Evolutionary conservation across 2,113 vertebrate genomes (phyloP).

Genomic region (Chroicocephalus ridibundus): DNA sequence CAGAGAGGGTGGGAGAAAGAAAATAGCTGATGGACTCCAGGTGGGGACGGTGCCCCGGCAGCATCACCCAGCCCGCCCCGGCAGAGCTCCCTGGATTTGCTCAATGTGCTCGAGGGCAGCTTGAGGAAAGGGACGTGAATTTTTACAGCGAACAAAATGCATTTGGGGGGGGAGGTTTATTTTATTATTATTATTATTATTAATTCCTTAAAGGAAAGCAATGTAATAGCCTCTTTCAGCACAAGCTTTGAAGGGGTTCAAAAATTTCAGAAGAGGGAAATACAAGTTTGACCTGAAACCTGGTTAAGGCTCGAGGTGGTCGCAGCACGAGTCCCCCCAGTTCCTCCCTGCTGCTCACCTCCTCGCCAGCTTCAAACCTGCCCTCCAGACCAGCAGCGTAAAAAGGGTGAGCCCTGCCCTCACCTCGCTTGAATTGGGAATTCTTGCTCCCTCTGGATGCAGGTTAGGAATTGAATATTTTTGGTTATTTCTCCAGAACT

Average conservation of each 20-base stretch:
- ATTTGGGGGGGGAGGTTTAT: not conserved
- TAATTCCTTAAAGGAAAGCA: not conserved
- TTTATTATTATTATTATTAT: too few species aligned
- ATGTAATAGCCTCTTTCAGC: not conserved
- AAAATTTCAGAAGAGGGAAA: not conserved
- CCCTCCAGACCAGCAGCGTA: not conserved
- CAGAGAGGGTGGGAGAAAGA: not conserved
- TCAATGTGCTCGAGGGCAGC: not conserved
- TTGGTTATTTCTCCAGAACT: not conserved
- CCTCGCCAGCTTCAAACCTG: not conserved
- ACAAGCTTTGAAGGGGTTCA: not conserved
- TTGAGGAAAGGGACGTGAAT: not conserved
- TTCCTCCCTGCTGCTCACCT: not conserved
- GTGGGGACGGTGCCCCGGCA: not conserved
- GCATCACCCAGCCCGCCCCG: not conserved
- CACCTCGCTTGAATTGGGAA: rapidly evolving
- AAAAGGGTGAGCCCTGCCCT: not conserved
- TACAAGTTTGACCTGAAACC: not conserved
- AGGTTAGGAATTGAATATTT: not conserved
- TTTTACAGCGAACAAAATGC: not conserved
- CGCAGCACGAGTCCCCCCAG: not conserved
- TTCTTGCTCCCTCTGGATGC: not conserved
- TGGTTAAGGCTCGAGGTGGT: not conserved
- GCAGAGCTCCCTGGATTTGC: not conserved
- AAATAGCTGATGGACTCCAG: not conserved